Conservation (phyloP, 2,888 invertebrate species). For the Seira sanloemensis region DNA sequence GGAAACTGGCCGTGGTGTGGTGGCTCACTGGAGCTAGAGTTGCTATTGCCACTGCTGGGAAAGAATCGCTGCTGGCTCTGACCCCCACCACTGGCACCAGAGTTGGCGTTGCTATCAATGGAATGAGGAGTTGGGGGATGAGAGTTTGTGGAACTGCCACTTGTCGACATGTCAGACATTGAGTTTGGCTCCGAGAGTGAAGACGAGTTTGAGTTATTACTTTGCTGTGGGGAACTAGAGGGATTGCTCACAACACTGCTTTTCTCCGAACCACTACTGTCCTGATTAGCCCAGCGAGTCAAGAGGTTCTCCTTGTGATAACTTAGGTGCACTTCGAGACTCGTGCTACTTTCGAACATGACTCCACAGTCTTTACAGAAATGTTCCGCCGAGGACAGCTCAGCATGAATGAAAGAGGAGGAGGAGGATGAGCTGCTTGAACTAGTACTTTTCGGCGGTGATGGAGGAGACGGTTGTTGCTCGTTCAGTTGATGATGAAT, state of each 20-base stretch:
- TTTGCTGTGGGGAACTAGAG: slow-evolving; percentile 55
- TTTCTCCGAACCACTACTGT: slow-evolving; percentile 63
- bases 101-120: slow-evolving; percentile 44
- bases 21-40: slow-evolving; percentile 70
- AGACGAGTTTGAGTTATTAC: slow-evolving; percentile 50
- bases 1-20: slow-evolving; percentile 62
- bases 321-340: slow-evolving; percentile 86
- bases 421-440: slow-evolving; percentile 27
- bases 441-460: slow-evolving; percentile 54
- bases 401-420: slow-evolving; percentile 75
- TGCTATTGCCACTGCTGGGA: slow-evolving; percentile 41
- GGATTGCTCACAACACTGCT: slow-evolving; percentile 59
- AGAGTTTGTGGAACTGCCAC: slow-evolving; percentile 65
- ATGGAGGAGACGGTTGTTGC: slow-evolving; percentile 61
- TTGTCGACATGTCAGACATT: slow-evolving; percentile 64
- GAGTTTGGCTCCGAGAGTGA: slow-evolving; percentile 61
- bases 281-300: slow-evolving; percentile 82
- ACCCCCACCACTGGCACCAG: slow-evolving; percentile 35
- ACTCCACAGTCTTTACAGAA: slow-evolving; percentile 87
- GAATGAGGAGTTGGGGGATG: slow-evolving; percentile 66
- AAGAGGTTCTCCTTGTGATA: slow-evolving; percentile 87
- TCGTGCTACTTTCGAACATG: slow-evolving; percentile 85
- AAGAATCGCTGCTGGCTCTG: slow-evolving; percentile 58
- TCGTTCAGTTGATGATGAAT: slow-evolving; percentile 60
- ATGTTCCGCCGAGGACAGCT: slow-evolving; percentile 75